phyloP scores from a whole-genome alignment of 2,797 vertebrate species.

The Peromyscus melanophrys region DNA sequence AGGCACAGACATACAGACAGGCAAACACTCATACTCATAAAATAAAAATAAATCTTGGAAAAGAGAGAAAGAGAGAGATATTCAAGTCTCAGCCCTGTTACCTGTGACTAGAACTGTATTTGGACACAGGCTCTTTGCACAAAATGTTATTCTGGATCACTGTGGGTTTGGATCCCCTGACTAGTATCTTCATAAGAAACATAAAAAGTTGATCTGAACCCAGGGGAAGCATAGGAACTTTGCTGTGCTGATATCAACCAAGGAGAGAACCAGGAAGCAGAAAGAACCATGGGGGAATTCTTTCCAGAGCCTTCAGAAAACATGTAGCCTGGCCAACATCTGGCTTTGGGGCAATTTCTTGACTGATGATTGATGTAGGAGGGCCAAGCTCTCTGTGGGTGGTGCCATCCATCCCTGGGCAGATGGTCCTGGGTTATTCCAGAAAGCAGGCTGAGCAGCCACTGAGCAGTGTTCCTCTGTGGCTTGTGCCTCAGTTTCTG shows the following conservation, averaged over 20 bases:
- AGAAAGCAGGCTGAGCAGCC: background rate
- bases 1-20: background rate
- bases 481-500: background rate
- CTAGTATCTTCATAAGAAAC: background rate
- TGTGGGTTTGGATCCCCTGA: background rate
- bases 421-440: too few relatives aligned
- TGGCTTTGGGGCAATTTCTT: background rate
- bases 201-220: background rate
- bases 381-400: background rate
- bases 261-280: background rate
- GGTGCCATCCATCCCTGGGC: too few relatives aligned
- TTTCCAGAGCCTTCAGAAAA: background rate
- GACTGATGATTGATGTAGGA: background rate
- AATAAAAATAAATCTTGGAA: background rate
- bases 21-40: background rate
- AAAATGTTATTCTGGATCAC: background rate
- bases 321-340: background rate
- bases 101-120: background rate
- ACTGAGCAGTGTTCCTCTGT: background rate
- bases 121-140: background rate
- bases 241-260: background rate
- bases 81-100: background rate
- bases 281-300: background rate
- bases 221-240: background rate
- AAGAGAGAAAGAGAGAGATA: background rate